Percentiles rank a stretch among this genome's conserved stretches.
Conservation (phyloP, 1,140 invertebrate genomes). For the Brachionus rubens region DNA sequence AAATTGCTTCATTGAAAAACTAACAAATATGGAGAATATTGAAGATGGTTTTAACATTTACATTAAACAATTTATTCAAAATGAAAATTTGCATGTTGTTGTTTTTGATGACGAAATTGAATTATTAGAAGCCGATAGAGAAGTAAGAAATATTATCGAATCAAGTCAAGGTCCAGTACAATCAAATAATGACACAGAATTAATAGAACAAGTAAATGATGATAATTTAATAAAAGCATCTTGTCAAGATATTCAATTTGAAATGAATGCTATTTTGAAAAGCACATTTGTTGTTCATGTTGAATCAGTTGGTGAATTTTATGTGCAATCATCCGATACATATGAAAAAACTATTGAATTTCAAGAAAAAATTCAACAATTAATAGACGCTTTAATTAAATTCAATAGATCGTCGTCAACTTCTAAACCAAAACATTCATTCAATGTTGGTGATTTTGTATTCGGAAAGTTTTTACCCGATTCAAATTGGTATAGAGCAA, state of each 20-base stretch:
- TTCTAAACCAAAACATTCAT: background rate
- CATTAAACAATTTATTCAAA: background rate
- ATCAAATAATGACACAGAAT: too few relatives aligned
- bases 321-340: conserved; percentile 10
- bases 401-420: background rate
- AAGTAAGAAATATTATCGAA: background rate
- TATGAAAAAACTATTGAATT: background rate
- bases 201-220: background rate
- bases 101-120: background rate
- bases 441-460: conserved; percentile 1
- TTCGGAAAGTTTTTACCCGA: conserved; percentile 18
- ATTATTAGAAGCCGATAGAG: background rate
- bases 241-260: background rate
- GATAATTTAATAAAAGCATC: background rate
- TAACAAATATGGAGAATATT: background rate
- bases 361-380: conserved; percentile 2
- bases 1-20: background rate
- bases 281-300: background rate
- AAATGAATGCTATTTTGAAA: background rate
- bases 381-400: background rate
- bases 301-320: conserved; percentile 26
- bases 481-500: background rate
- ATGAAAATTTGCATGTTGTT: background rate
- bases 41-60: conserved; percentile 3
- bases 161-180: too few relatives aligned